phyloP scores from a whole-genome alignment of 2,113 vertebrate genomes.

The Ophthalmolycus amberensis region DNA sequence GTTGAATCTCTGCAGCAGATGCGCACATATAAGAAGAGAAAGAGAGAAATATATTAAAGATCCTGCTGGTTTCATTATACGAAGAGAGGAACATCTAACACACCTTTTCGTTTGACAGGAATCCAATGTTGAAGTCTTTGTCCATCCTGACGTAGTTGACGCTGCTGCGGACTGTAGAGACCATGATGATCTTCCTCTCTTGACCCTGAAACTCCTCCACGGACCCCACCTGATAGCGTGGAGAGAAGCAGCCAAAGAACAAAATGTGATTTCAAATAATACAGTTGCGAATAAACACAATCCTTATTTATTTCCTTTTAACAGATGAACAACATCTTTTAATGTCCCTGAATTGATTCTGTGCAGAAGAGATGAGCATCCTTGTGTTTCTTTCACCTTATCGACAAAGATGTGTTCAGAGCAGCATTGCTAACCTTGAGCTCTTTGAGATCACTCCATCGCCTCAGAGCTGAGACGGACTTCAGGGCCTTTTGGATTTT shows the following conservation, averaged over 20 bases:
- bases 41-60: background rate
- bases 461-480: constrained; percentile 66
- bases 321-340: background rate
- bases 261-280: background rate
- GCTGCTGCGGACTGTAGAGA: constrained; percentile 93
- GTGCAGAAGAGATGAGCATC: background rate
- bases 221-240: constrained; percentile 87
- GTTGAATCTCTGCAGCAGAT: constrained; percentile 88
- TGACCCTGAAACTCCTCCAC: constrained; percentile 98
- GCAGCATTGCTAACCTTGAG: constrained; percentile 85
- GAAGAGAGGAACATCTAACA: background rate
- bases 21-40: background rate
- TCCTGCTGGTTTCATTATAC: background rate
- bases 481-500: constrained; percentile 90
- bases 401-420: background rate
- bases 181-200: constrained; percentile 89
- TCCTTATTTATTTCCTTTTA: background rate
- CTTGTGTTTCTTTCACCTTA: background rate
- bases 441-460: constrained; percentile 83
- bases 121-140: constrained; percentile 89
- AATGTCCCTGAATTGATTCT: background rate
- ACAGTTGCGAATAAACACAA: background rate
- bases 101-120: constrained; percentile 94
- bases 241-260: background rate
- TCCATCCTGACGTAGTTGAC: constrained; percentile 86